These are phyloP conservation scores for Habrosyne pyritoides DNA, from an alignment of 2,888 invertebrate genomes.

Conservation along the genomic window DNA sequence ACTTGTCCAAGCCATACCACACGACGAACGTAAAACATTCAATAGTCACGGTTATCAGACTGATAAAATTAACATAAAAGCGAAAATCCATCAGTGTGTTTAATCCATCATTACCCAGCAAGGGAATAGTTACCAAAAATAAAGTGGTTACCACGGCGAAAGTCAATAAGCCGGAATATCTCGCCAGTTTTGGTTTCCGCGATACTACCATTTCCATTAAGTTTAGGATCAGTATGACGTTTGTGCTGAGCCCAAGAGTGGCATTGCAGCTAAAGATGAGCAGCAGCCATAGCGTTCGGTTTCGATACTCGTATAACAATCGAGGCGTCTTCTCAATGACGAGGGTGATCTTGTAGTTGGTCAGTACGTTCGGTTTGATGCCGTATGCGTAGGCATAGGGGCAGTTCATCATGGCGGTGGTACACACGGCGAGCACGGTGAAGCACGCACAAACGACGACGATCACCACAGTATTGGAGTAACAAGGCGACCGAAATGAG, in stretches of 20 bases:
- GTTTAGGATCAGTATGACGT: conserved; percentile 45
- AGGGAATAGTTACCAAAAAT: conserved; percentile 56
- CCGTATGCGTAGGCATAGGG: conserved; percentile 57
- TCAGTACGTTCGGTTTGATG: conserved; percentile 32
- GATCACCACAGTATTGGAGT: conserved; percentile 56
- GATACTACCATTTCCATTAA: conserved; percentile 46
- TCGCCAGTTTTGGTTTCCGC: conserved; percentile 38
- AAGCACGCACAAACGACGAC: conserved; percentile 42
- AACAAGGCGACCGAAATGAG: conserved; percentile 64
- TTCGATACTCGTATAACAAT: conserved; percentile 50
- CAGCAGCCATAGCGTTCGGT: conserved; percentile 50
- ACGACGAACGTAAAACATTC: conserved; percentile 63
- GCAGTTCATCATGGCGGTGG: conserved; percentile 59
- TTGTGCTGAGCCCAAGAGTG: conserved; percentile 43
- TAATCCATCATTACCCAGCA: conserved; percentile 48
- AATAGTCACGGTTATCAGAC: conserved; percentile 44
- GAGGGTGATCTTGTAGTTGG: conserved; percentile 41
- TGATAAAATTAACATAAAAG: conserved; percentile 33
- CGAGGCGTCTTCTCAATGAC: conserved; percentile 62
- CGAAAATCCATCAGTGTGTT: conserved; percentile 39
- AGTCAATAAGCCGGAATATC: conserved; percentile 52
- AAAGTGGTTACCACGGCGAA: conserved; percentile 35
- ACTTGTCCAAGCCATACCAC: conserved; percentile 65
- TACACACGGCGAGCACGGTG: conserved; percentile 43
- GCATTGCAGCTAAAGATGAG: conserved; percentile 48